Conservation (phyloP, 2,888 invertebrate species). For the Dascillus cervinus region DNA sequence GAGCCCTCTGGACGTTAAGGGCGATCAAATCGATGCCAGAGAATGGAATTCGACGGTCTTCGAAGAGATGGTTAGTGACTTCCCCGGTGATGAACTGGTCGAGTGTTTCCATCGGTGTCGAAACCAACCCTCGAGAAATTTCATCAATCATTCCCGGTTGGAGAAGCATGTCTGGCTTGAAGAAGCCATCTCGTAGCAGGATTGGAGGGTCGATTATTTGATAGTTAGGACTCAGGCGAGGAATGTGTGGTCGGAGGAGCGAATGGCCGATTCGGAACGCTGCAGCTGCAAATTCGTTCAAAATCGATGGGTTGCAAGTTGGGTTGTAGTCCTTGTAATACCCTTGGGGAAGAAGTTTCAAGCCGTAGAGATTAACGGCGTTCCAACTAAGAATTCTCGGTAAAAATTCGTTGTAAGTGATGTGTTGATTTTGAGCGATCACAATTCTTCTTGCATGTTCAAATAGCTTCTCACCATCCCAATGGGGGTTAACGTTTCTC, state of each 20-base stretch:
- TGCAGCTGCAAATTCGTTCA: constrained; percentile 86
- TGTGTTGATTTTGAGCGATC: constrained; percentile 71
- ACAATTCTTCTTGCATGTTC: constrained; percentile 72
- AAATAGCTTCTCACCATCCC: constrained; percentile 81
- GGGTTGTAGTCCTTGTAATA: constrained; percentile 87
- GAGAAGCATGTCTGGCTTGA: constrained; percentile 76
- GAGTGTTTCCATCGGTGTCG: constrained; percentile 87
- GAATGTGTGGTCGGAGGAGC: constrained; percentile 75
- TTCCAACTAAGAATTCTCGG: constrained; percentile 87
- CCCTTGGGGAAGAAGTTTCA: constrained; percentile 74
- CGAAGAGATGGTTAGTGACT: constrained; percentile 91
- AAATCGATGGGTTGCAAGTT: constrained; percentile 79
- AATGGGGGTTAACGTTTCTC: constrained; percentile 76
- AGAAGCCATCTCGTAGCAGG: constrained; percentile 80
- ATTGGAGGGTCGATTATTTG: constrained; percentile 80
- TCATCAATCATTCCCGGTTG: constrained; percentile 76
- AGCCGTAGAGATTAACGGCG: constrained; percentile 77
- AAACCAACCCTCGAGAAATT: constrained; percentile 73
- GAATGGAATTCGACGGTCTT: constrained; percentile 80
- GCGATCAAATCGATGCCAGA: constrained; percentile 91
- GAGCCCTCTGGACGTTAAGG: constrained; percentile 77
- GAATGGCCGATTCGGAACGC: constrained; percentile 91
- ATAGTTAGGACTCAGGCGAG: constrained; percentile 69
- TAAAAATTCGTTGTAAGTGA: constrained; percentile 82
- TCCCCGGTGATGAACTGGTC: constrained; percentile 93